These are phyloP conservation scores for Ammodytes marinus DNA, from an alignment of 2,113 vertebrate genomes.

Conservation along the genomic window DNA sequence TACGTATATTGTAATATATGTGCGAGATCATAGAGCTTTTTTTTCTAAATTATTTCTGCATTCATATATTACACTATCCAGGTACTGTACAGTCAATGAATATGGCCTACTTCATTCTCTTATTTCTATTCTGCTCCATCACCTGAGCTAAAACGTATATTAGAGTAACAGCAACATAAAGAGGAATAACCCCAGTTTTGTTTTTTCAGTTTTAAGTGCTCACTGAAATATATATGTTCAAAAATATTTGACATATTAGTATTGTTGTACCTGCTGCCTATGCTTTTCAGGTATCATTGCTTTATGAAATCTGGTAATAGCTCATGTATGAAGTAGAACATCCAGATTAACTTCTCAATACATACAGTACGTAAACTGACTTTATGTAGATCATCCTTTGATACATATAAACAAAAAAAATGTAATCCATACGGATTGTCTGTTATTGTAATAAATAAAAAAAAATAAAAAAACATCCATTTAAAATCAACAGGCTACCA, in stretches of 20 bases:
- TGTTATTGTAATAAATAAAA: constrained; percentile 31
- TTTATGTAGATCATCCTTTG: constrained; percentile 21
- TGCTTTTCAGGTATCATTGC: constrained; percentile 45
- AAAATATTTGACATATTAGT: constrained; percentile 49
- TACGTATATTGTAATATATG: constrained; percentile 72
- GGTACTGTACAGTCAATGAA: constrained; percentile 66
- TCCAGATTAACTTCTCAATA: constrained; percentile 65
- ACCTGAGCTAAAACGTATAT: constrained; percentile 70
- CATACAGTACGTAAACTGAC: constrained; percentile 48
- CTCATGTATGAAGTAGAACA: constrained; percentile 73
- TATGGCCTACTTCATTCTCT: constrained; percentile 71
- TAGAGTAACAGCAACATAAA: constrained; percentile 44
- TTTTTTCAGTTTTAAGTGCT: constrained; percentile 70
- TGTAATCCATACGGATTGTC: constrained; percentile 55
- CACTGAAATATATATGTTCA: constrained; percentile 40
- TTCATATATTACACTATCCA: constrained; percentile 75
- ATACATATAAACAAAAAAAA: constrained; percentile 35
- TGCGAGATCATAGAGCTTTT: constrained; percentile 73
- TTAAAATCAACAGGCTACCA: constrained; percentile 16
- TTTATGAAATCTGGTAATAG: constrained; percentile 60
- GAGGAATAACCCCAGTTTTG: constrained; percentile 32
- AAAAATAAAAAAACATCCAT: not conserved
- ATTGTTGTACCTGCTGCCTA: constrained; percentile 36
- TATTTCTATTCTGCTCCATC: constrained; percentile 39
- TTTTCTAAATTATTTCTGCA: constrained; percentile 64